Evolutionary conservation across 2,797 vertebrate species (phyloP).

Genomic region (Buceros bicornis): DNA sequence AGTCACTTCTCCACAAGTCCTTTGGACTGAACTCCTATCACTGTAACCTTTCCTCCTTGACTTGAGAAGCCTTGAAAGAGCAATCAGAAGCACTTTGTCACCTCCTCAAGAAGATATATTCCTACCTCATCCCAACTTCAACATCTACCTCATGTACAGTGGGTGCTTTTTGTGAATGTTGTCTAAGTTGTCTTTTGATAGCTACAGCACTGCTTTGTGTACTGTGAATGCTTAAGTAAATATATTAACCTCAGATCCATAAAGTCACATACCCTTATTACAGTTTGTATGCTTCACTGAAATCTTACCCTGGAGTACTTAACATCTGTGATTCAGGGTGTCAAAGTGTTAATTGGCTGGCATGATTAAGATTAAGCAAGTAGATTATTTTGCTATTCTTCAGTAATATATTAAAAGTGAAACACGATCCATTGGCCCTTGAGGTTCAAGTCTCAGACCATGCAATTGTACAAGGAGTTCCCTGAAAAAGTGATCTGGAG

Average conservation of each 20-base stretch:
- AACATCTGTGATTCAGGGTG: slow-evolving; percentile 52
- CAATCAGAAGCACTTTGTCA: not conserved
- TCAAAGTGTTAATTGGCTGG: slow-evolving; percentile 62
- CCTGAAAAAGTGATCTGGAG: slow-evolving; percentile 77
- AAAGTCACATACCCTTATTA: slow-evolving; percentile 50
- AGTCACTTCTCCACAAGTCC: not conserved
- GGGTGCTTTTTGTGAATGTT: not conserved
- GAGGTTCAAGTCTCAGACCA: slow-evolving; percentile 52
- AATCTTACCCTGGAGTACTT: slow-evolving; percentile 25
- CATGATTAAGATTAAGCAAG: slow-evolving; percentile 69
- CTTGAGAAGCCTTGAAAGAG: not conserved
- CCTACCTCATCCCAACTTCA: not conserved
- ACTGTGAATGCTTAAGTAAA: slow-evolving; percentile 26
- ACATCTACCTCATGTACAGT: not conserved
- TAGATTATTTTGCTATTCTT: slow-evolving; percentile 69
- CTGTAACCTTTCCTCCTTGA: not conserved
- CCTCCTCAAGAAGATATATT: not conserved
- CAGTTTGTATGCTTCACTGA: not conserved
- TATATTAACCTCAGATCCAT: not conserved
- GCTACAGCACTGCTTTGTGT: not conserved
- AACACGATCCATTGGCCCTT: slow-evolving; percentile 55
- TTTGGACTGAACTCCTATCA: not conserved
- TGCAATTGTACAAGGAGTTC: slow-evolving; percentile 67
- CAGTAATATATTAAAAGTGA: slow-evolving; percentile 73
- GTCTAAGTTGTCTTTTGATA: not conserved